These are phyloP conservation scores for Eremobia ochroleuca DNA, from an alignment of 2,888 invertebrate species.

Conservation along the genomic window DNA sequence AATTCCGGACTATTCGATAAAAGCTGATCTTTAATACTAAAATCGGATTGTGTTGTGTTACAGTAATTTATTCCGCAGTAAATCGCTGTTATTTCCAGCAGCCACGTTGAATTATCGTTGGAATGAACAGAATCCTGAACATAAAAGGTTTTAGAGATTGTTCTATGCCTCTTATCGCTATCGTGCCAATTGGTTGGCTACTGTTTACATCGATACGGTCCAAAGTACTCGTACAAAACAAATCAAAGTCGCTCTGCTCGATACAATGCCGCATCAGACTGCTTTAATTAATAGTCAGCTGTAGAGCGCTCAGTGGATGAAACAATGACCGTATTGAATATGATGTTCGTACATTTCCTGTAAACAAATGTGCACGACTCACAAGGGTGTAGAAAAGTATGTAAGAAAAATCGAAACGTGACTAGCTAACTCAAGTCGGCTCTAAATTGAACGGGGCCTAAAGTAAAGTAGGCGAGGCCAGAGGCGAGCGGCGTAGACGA, in stretches of 20 bases:
- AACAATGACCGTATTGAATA: constrained; percentile 48
- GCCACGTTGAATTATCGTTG: constrained; percentile 36
- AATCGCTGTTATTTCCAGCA: constrained; percentile 44
- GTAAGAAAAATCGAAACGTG: constrained; percentile 72
- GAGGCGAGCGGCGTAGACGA: constrained; percentile 82
- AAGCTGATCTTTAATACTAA: constrained; percentile 52
- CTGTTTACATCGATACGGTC: constrained; percentile 42
- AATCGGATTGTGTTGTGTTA: constrained; percentile 47
- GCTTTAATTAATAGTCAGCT: constrained; percentile 55
- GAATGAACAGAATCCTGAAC: constrained; percentile 30
- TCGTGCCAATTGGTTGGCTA: constrained; percentile 36
- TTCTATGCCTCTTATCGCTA: constrained; percentile 38
- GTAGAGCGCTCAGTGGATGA: constrained; percentile 29
- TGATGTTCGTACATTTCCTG: constrained; percentile 42
- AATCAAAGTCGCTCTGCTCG: constrained; percentile 35
- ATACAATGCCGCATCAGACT: constrained; percentile 47
- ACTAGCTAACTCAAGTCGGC: constrained; percentile 74
- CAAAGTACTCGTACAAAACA: constrained; percentile 33
- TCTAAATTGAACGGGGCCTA: constrained; percentile 78
- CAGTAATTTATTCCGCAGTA: constrained; percentile 50
- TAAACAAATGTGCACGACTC: constrained; percentile 25
- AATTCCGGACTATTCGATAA: constrained; percentile 32
- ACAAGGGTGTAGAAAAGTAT: constrained; percentile 30
- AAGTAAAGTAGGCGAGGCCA: constrained; percentile 79
- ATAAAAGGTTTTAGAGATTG: constrained; percentile 47